Percentiles rank a stretch among this genome's conserved stretches.
phyloP scores from a whole-genome alignment of 2,888 invertebrate species.

The Drosophila atripex region DNA sequence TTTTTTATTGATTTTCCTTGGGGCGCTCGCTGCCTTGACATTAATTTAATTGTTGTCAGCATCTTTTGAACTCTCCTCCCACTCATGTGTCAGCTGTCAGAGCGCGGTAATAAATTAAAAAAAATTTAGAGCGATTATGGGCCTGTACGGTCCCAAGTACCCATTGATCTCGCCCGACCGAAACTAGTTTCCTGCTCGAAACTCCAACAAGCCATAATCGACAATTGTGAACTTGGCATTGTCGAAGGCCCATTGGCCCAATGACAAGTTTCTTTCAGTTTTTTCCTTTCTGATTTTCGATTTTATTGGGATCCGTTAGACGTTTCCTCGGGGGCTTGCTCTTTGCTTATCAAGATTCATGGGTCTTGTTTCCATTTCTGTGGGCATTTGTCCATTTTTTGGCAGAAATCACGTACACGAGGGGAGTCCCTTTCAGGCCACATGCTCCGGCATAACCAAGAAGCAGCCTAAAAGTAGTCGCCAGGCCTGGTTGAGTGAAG shows the following conservation, averaged over 20 bases:
- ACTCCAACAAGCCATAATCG: slow-evolving; percentile 27
- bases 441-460: slow-evolving; percentile 56
- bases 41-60: slow-evolving; percentile 79
- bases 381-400: slow-evolving; percentile 49
- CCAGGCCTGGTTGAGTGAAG: slow-evolving; percentile 18
- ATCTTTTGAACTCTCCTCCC: slow-evolving; percentile 68
- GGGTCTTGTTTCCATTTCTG: slow-evolving; percentile 10
- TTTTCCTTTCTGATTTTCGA: slow-evolving; percentile 4
- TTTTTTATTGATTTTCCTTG: slow-evolving; percentile 67
- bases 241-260: slow-evolving; percentile 39
- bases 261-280: slow-evolving; percentile 44
- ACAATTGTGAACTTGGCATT: slow-evolving; percentile 45
- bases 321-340: slow-evolving; percentile 39
- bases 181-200: slow-evolving; percentile 64
- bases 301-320: slow-evolving; percentile 27
- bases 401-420: slow-evolving; percentile 65
- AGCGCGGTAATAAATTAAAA: slow-evolving; percentile 65
- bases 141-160: slow-evolving; percentile 55
- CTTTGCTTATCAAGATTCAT: slow-evolving; percentile 42
- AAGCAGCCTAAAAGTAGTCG: slow-evolving; percentile 29
- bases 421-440: slow-evolving; percentile 1
- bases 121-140: slow-evolving; percentile 70
- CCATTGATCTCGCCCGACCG: slow-evolving; percentile 65
- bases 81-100: slow-evolving; percentile 54
- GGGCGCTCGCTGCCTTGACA: slow-evolving; percentile 60